Percentiles rank a stretch among this genome's conserved stretches.
Conservation (phyloP, 2,888 invertebrate species). For the Coelinius sp. region DNA sequence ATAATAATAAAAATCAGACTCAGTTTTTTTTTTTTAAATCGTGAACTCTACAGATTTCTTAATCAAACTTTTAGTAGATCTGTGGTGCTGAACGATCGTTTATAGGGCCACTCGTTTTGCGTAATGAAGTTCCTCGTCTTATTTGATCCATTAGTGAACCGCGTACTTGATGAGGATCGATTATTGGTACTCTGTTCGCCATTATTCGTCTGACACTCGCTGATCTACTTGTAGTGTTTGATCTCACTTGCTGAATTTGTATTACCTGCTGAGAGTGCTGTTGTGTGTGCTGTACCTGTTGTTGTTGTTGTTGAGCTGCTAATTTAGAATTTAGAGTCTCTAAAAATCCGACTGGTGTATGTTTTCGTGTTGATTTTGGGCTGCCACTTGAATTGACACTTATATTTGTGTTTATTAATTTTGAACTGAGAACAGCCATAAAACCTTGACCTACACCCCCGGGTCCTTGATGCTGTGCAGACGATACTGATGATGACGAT, state of each 20-base stretch:
- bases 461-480: constrained; percentile 50
- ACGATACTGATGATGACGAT: constrained; percentile 37
- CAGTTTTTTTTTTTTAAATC: not conserved
- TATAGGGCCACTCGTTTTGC: constrained; percentile 81
- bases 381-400: constrained; percentile 54
- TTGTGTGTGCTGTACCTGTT: constrained; percentile 75
- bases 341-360: constrained; percentile 75
- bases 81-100: constrained; percentile 92
- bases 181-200: constrained; percentile 67
- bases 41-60: not conserved
- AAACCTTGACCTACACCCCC: constrained; percentile 77
- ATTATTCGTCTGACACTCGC: constrained; percentile 67
- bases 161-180: constrained; percentile 66
- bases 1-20: not conserved
- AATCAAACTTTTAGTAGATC: constrained; percentile 76
- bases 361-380: constrained; percentile 66
- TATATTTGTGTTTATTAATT: constrained; percentile 69
- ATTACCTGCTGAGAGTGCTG: constrained; percentile 72
- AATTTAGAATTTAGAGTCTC: constrained; percentile 87
- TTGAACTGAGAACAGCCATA: constrained; percentile 82
- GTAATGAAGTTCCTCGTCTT: constrained; percentile 86
- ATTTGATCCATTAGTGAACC: constrained; percentile 96
- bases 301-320: constrained; percentile 73
- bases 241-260: constrained; percentile 73
- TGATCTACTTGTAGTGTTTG: constrained; percentile 58